phyloP scores from a whole-genome alignment of 1,140 invertebrate genomes.

The Diabrotica virgifera region DNA sequence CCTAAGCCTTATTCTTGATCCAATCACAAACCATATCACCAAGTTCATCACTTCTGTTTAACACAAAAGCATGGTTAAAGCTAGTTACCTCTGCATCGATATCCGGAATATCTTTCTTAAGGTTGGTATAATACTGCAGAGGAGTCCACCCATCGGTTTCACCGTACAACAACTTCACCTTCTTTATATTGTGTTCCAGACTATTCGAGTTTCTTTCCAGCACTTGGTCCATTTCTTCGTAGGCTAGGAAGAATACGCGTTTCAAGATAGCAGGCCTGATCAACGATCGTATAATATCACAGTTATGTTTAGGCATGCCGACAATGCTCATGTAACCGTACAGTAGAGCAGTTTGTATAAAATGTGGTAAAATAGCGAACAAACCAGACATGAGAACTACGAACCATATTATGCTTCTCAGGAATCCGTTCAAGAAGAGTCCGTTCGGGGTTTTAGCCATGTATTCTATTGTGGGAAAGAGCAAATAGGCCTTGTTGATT shows the following conservation, averaged over 20 bases:
- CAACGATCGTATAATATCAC: slow-evolving; percentile 53
- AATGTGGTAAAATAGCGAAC: slow-evolving; percentile 58
- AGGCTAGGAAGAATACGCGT: slow-evolving; percentile 59
- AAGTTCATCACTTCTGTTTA: slow-evolving; percentile 60
- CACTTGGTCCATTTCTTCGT: slow-evolving; percentile 62
- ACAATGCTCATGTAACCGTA: slow-evolving; percentile 53
- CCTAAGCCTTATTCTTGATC: slow-evolving; percentile 11
- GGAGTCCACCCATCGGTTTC: slow-evolving; percentile 74
- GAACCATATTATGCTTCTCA: slow-evolving; percentile 55
- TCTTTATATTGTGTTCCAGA: slow-evolving; percentile 53
- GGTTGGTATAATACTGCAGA: slow-evolving; percentile 59
- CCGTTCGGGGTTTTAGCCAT: slow-evolving; percentile 74
- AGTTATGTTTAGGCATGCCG: slow-evolving; percentile 47
- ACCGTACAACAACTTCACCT: slow-evolving; percentile 75
- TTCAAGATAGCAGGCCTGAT: slow-evolving; percentile 53
- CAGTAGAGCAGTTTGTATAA: slow-evolving; percentile 53
- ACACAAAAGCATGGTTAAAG: slow-evolving; percentile 74
- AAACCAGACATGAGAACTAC: slow-evolving; percentile 58
- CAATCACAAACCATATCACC: slow-evolving; percentile 56
- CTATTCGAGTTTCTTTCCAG: slow-evolving; percentile 57
- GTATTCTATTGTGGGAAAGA: slow-evolving; percentile 81
- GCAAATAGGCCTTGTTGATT: slow-evolving; percentile 60
- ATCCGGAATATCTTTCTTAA: slow-evolving; percentile 59
- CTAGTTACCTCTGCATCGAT: slow-evolving; percentile 64
- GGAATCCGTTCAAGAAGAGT: slow-evolving; percentile 54